These are phyloP conservation scores for Lithodes maja DNA, from an alignment of 2,888 invertebrate genomes.

Conservation along the genomic window DNA sequence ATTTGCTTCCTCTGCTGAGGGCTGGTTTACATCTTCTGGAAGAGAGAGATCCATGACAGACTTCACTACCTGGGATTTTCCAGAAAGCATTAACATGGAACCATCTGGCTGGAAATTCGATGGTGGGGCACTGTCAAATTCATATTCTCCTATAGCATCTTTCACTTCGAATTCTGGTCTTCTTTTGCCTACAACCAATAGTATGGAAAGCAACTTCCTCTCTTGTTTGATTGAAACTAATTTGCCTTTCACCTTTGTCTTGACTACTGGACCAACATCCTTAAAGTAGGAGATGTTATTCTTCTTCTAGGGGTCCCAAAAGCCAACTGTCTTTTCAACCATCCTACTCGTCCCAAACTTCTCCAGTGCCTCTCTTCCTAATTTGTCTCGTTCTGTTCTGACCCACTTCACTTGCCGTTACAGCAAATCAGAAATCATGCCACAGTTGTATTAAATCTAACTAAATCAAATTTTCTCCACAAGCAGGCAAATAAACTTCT, in stretches of 20 bases:
- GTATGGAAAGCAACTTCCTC: background rate
- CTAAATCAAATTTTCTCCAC: too few species aligned
- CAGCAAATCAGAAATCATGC: too few species aligned
- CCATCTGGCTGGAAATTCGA: constrained; percentile 15
- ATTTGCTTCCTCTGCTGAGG: background rate
- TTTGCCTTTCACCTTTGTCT: background rate
- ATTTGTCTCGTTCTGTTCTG: too few species aligned
- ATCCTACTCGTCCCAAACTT: background rate
- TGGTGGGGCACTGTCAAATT: constrained; percentile 5
- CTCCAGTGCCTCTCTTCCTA: constrained; percentile 6
- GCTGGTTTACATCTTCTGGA: constrained; percentile 9
- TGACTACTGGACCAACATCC: background rate
- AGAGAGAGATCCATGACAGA: background rate
- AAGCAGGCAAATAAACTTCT: too few species aligned
- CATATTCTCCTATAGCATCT: constrained; percentile 7
- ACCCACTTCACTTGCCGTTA: too few species aligned
- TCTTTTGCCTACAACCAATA: constrained; percentile 5
- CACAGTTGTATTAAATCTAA: too few species aligned
- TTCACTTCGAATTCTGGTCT: constrained; percentile 1
- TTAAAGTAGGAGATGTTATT: background rate
- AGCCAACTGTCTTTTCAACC: background rate
- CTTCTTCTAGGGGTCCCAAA: background rate
- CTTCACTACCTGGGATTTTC: background rate
- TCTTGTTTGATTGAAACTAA: background rate
- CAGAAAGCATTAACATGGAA: constrained; percentile 11